Base-by-base conservation (phyloP, 2,113 vertebrate species). In the Oryzias celebensis region DNA sequence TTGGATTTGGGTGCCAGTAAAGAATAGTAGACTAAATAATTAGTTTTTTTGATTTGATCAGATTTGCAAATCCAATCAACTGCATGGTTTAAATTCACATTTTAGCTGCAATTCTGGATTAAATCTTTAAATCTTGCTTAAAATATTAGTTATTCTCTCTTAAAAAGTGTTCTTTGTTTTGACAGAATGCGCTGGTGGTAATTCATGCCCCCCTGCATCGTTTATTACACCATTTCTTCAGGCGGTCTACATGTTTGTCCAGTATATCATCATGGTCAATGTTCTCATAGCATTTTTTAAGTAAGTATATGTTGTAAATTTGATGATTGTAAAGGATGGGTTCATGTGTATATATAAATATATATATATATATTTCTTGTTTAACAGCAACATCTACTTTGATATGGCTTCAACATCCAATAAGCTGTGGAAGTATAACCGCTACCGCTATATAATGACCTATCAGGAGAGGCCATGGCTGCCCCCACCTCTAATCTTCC, bases 211-310 rank as follows among this genome's bases (percentile, higher is more conserved):
- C 65, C 93, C 95, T 7, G 96, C 93, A 5, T 92, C 94, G 44
- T 99, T 98, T 62, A 88, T 99, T 18, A 93, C 93, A 0, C 93
- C 95, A 0, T 93, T 96, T 68, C 94, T 99, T 47, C 97, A 99
- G 87, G 97, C 95, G 0, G 96, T 99, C 53, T 99, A 99, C 68
- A 93, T 99, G 65, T 99, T 99, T 59, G 91, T 98, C 70, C 97
- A 99, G 55, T 99, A 99, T 52, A 96, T 99, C 86, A 98, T 99
- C 89, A 97, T 99, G 96, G 97, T 99, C 92, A 99, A 98, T 83
- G 89, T 98, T 65, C 90, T 99, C 66, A 98, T 99, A 56, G 94
- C 97, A 52, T 96, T 98, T 83, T 98, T 97, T 83, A 99, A 99
- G 97, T 98, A 94, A 58, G 95, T 87, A 48, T 45, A 4, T 6